Conservation (phyloP, 2,113 vertebrate genomes). For the Mungos mungo region DNA sequence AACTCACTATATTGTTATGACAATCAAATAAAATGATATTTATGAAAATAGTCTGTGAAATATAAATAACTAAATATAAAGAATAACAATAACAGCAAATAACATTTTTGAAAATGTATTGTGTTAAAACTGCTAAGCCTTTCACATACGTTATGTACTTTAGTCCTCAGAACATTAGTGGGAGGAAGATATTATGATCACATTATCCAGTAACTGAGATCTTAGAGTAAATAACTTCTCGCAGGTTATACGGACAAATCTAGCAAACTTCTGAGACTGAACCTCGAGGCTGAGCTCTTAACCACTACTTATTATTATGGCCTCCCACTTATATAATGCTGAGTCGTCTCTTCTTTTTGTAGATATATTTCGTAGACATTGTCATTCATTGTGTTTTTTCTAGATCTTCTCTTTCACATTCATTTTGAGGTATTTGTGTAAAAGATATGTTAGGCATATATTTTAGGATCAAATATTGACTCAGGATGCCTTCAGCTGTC, state of each 20-base stretch:
- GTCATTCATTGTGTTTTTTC: neutral
- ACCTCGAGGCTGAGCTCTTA: neutral
- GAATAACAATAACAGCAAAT: neutral
- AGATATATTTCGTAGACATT: neutral
- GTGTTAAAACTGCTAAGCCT: neutral
- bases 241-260: too few species aligned
- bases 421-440: neutral
- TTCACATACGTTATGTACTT: neutral
- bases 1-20: neutral
- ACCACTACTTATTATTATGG: neutral
- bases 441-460: neutral
- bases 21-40: neutral
- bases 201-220: neutral
- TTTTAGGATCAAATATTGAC: neutral
- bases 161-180: neutral
- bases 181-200: neutral
- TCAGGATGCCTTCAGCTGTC: neutral
- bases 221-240: neutral
- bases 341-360: neutral
- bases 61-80: neutral
- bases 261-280: neutral
- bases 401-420: neutral
- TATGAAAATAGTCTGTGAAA: neutral
- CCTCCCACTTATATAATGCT: rapidly evolving
- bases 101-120: neutral